Evolutionary conservation across 2,113 vertebrate species (phyloP), one percentile per base, ranked within the genome.

Genomic region (Nyctibius bracteatus): DNA sequence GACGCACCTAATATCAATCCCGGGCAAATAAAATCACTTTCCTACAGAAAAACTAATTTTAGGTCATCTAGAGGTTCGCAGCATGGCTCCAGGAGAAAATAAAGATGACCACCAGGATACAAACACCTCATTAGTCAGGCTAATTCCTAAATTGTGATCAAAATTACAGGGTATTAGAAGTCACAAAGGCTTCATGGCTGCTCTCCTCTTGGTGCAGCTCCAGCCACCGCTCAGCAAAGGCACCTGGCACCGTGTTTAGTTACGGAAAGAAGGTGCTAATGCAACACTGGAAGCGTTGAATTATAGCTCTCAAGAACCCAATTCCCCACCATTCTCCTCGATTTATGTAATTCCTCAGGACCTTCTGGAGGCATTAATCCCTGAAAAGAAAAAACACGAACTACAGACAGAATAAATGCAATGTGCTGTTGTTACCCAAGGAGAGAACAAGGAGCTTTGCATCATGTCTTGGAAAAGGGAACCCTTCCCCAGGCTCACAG

Each of bases 351-450:
- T 44, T 93, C 73, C 57, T 37, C 31, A 17, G 78, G 46, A 77
- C 37, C 16, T 87, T 28, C 88, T 41, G 73, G 20, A 62, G 37
- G 51, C 31, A 49, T 49, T 57, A 78, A 44, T 39, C 49, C 65
- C 79, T 66, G 51, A 21, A 30, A 87, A 66, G 78, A 31, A 81
- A 77, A 77, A 73, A 27, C 41, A 59, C 0, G 3, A 41, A 21
- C 59, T 28, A 43, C 52, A 20, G 75, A 14, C 12, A 43, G 62
- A 16, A 72, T 8, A 71, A 92, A 65, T 0, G 0, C 44, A 17
- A 30, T 0, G 10, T 6, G 49, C 55, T 35, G 39, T 8, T 2
- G 0, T 10, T 21, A 54, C 12, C 37, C 8, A 0, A 52, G 61
- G 61, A 43, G 46, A 46, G 61, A 61, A 72, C 0, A 0, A 65